Evolutionary conservation across 2,888 invertebrate genomes (phyloP), one percentile per base, ranked within the genome.

Genomic region (Xestobium rufovillosum): DNA sequence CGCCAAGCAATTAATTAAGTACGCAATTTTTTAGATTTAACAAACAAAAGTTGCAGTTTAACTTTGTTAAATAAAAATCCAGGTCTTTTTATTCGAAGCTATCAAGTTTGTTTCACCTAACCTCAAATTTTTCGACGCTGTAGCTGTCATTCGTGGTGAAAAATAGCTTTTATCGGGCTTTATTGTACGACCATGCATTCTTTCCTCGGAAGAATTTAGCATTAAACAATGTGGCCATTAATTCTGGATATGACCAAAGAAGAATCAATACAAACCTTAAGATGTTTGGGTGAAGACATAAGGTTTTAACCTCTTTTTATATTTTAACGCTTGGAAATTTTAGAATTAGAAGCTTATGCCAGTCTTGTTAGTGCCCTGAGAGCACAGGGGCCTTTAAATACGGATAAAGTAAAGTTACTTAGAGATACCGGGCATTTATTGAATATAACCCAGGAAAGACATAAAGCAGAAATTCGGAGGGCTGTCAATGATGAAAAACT

Each of bases 341-440:
- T 64, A 90, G 90, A 94, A 75, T 69, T 94, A 63, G 90, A 91
- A 70, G 89, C 92, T 49, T 94, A 92, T 73, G 82, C 87, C 56
- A 81, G 82, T 65, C 76, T 92, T 65, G 80, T 94, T 41, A 85
- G 86, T 60, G 91, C 88, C 53, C 79, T 94, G 63, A 78, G 94
- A 68, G 92, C 92, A 55, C 92, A 92, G 71, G 94, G 94, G 50
- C 78, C 83, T 57, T 76, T 92, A 42, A 85, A 79, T 61, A 79
- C 80, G 57, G 83, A 83, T 58, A 90, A 90, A 73, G 80, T 81
- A 60, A 84, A 81, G 66, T 68, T 91, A 55, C 71, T 94, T 34
- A 82, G 83, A 62, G 88, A 91, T 60, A 73, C 91, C 51, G 82
- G 87, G 58, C 75, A 76, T 62, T 75, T 79, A 60, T 76, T 84